Evolutionary conservation across 2,113 vertebrate species (phyloP).

Genomic region (Percopsis transmontana): DNA sequence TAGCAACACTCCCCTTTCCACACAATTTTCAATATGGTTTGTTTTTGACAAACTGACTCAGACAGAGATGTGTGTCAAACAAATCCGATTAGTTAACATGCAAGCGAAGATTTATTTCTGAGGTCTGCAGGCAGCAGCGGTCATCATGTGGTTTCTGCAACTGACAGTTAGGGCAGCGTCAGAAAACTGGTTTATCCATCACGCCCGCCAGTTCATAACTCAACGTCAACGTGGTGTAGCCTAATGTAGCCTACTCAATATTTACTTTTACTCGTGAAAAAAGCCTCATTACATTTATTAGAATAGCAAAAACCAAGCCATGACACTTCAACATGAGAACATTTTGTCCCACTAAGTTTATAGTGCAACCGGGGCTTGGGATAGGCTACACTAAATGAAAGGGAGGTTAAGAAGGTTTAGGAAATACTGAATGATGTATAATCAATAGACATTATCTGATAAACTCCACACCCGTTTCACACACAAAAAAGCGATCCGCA

Average conservation of each 20-base stretch:
- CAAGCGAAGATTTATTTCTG: no score
- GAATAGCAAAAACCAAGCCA: not conserved
- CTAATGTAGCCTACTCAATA: not conserved
- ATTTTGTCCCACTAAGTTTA: constrained; percentile 16
- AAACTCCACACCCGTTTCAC: no score
- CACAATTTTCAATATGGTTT: no score
- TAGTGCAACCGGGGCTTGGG: constrained; percentile 5
- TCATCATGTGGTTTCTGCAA: not conserved
- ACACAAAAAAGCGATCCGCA: not conserved
- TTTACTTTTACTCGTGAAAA: not conserved
- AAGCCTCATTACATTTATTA: not conserved
- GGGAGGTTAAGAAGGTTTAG: not conserved
- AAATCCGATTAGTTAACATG: no score
- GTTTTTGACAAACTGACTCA: no score
- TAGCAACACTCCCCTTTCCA: no score
- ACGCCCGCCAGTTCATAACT: constrained; percentile 21
- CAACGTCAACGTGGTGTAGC: constrained; percentile 20
- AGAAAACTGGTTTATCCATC: constrained; percentile 45
- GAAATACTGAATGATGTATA: no score
- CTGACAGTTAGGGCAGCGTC: constrained; percentile 4
- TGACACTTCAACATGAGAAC: not conserved
- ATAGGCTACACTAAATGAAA: not conserved
- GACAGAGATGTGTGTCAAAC: no score
- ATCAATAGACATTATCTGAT: not conserved
- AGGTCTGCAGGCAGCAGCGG: no score